These are phyloP conservation scores for Rhincodon typus DNA, from an alignment of 2,797 vertebrate species.

Conservation along the genomic window DNA sequence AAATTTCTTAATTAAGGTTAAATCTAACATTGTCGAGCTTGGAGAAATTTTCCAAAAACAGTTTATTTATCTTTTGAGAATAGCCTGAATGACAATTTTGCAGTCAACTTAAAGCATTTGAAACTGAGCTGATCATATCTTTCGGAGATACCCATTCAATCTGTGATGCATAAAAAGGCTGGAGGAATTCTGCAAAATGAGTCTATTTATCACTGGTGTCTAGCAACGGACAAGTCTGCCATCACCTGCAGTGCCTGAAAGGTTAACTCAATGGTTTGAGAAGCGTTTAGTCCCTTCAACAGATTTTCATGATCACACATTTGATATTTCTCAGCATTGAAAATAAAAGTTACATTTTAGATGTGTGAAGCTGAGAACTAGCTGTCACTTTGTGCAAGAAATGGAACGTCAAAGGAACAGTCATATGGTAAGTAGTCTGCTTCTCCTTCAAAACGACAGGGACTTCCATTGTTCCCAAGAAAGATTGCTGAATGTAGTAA, in stretches of 20 bases:
- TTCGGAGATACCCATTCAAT: not conserved
- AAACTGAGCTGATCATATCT: not conserved
- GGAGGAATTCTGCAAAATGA: not conserved
- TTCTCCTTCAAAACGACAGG: not conserved
- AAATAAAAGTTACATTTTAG: constrained; percentile 9
- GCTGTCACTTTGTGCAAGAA: not conserved
- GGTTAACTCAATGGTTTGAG: not conserved
- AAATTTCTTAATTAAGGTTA: not conserved
- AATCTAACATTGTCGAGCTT: not conserved
- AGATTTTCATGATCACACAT: not conserved
- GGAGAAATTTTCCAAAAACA: not conserved
- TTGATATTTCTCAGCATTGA: not conserved
- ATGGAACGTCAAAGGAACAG: not conserved
- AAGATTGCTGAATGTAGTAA: not conserved
- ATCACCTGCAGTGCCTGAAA: not conserved
- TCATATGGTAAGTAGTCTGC: not conserved
- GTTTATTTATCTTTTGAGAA: not conserved
- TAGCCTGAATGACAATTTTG: not conserved
- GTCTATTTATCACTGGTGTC: not conserved
- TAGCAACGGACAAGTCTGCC: not conserved
- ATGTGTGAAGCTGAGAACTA: not conserved
- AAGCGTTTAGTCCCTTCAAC: not conserved
- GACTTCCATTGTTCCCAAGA: not conserved
- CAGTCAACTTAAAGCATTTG: not conserved
- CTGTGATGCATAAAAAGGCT: not conserved